phyloP scores from a whole-genome alignment of 2,888 invertebrate genomes.

The Lasiommata megera region DNA sequence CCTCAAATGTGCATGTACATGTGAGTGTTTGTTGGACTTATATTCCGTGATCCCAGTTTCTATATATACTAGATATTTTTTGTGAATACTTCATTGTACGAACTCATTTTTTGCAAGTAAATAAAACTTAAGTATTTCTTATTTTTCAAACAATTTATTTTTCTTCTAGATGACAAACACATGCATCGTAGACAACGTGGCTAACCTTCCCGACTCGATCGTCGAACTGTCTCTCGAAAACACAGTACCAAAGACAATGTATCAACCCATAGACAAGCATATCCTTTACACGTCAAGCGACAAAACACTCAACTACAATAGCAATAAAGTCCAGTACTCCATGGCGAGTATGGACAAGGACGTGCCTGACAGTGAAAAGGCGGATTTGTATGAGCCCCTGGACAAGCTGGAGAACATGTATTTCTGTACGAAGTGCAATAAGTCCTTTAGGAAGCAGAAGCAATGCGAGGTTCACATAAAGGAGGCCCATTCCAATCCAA shows the following conservation, averaged over 20 bases:
- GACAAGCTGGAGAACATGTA: conserved; percentile 59
- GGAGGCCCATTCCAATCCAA: conserved; percentile 71
- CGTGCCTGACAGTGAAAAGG: conserved; percentile 46
- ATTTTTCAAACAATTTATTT: background rate
- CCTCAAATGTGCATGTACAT: too few relatives aligned
- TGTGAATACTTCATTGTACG: too few relatives aligned
- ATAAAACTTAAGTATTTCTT: too few relatives aligned
- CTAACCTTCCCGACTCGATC: conserved; percentile 69
- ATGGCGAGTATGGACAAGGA: conserved; percentile 64
- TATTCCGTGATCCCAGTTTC: too few relatives aligned
- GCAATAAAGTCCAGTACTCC: conserved; percentile 63
- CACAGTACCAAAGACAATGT: conserved; percentile 69
- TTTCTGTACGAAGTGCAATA: conserved; percentile 70
- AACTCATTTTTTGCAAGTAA: too few relatives aligned
- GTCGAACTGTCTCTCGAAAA: conserved; percentile 72
- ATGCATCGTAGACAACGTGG: conserved; percentile 71
- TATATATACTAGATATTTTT: too few relatives aligned
- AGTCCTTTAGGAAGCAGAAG: conserved; percentile 83
- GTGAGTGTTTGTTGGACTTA: too few relatives aligned
- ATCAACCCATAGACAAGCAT: conserved; percentile 69
- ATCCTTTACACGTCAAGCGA: conserved; percentile 62
- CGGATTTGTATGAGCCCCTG: conserved; percentile 57
- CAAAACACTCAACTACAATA: conserved; percentile 55
- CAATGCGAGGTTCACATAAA: conserved; percentile 83
- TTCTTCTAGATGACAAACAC: conserved; percentile 66